Evolutionary conservation across 2,888 invertebrate species (phyloP).

Genomic region (Cabera pusaria): DNA sequence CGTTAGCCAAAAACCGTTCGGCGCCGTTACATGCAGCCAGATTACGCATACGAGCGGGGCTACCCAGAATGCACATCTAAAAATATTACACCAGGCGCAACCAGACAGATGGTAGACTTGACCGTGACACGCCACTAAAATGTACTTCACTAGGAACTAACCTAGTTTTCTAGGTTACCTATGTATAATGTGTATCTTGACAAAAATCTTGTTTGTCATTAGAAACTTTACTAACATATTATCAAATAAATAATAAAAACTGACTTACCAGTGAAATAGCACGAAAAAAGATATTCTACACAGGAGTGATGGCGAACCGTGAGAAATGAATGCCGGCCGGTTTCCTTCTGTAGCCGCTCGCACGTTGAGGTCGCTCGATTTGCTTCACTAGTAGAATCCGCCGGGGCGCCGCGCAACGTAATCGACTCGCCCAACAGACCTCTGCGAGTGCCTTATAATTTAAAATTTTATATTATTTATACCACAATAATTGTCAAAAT

Average conservation of each 20-base stretch:
- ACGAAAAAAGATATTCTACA: constrained; percentile 47
- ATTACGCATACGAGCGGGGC: constrained; percentile 22
- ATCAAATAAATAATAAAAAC: constrained; percentile 7
- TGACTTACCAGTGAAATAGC: constrained; percentile 54
- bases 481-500: constrained; percentile 46
- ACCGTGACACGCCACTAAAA: constrained; percentile 24
- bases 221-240: not conserved
- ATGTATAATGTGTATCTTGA: no score
- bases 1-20: constrained; percentile 32
- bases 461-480: constrained; percentile 46
- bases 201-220: not conserved
- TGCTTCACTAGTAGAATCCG: constrained; percentile 66
- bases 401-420: constrained; percentile 57
- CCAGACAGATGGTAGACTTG: constrained; percentile 31
- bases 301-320: constrained; percentile 63
- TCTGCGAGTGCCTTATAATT: constrained; percentile 54
- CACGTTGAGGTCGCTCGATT: constrained; percentile 64
- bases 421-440: constrained; percentile 70
- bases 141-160: no score
- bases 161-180: constrained; percentile 19
- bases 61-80: constrained; percentile 28
- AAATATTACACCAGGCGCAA: constrained; percentile 26
- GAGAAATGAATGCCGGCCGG: constrained; percentile 75
- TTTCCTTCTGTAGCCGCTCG: constrained; percentile 62
- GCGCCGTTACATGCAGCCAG: constrained; percentile 8